Evolutionary conservation across 2,888 invertebrate genomes (phyloP).

Genomic region (Nemoura dubitans): DNA sequence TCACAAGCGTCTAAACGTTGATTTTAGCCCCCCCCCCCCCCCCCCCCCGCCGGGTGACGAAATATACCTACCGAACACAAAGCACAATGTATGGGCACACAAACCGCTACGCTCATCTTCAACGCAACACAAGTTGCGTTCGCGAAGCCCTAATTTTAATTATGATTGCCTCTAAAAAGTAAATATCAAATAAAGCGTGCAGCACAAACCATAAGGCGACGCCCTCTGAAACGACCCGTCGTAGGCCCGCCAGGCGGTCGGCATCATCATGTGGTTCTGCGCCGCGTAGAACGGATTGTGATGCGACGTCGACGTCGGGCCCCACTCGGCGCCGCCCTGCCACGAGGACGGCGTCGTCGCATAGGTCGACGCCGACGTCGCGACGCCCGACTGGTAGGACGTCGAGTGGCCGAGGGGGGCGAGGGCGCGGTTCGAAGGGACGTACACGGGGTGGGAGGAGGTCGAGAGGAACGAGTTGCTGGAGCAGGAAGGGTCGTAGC

Average conservation of each 20-base stretch:
- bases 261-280: conserved; percentile 79
- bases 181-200: too few species aligned
- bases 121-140: too few species aligned
- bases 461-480: not conserved
- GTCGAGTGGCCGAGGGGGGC: conserved; percentile 63
- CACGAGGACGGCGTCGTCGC: conserved; percentile 51
- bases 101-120: too few species aligned
- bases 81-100: too few species aligned
- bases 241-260: conserved; percentile 77
- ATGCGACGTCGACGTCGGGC: conserved; percentile 62
- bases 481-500: not conserved
- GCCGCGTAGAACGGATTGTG: conserved; percentile 78
- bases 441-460: conserved; percentile 67
- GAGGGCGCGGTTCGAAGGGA: conserved; percentile 67
- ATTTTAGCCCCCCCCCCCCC: too few species aligned
- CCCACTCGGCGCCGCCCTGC: conserved; percentile 57
- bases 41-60: too few species aligned
- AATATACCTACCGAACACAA: too few species aligned
- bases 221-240: conserved; percentile 80
- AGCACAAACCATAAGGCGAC: conserved; percentile 76
- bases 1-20: too few species aligned
- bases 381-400: conserved; percentile 56
- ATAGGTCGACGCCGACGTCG: conserved; percentile 19
- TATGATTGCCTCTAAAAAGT: too few species aligned
- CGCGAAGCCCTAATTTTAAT: too few species aligned